Percentiles rank a stretch among this genome's conserved stretches.
Evolutionary conservation across 2,113 vertebrate species (phyloP).

Genomic region (Perca schrenkii): DNA sequence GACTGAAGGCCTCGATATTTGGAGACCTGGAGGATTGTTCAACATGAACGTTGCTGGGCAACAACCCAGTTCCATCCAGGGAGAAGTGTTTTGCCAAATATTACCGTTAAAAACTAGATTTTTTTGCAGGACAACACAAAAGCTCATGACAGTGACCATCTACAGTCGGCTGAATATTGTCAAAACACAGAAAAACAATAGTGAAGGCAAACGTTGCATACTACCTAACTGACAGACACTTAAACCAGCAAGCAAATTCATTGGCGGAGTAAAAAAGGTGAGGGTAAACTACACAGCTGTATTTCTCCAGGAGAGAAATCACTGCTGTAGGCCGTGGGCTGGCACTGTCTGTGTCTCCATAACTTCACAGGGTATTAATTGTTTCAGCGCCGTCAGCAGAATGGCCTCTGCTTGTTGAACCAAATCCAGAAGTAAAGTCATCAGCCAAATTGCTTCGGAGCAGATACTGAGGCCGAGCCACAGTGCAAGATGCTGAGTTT

Average conservation of each 20-base stretch:
- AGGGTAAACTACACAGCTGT: constrained; percentile 46
- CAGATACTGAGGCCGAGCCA: constrained; percentile 52
- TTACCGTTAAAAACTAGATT: constrained; percentile 31
- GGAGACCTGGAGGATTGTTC: constrained; percentile 26
- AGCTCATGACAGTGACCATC: constrained; percentile 1
- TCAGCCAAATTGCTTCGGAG: constrained; percentile 81
- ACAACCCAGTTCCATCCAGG: constrained; percentile 37
- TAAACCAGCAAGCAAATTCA: constrained; percentile 55
- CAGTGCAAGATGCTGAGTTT: constrained; percentile 43
- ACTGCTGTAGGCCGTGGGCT: constrained; percentile 47
- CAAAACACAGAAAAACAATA: background rate
- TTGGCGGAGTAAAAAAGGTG: constrained; percentile 38
- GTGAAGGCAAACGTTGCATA: constrained; percentile 16
- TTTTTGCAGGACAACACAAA: constrained; percentile 7
- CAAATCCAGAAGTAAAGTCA: constrained; percentile 78
- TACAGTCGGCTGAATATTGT: background rate
- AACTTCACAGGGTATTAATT: constrained; percentile 83
- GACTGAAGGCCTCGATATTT: constrained; percentile 33
- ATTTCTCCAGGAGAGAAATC: constrained; percentile 48
- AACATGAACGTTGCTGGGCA: constrained; percentile 55
- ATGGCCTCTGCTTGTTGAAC: constrained; percentile 79
- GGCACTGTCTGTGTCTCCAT: constrained; percentile 73
- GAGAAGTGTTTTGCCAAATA: constrained; percentile 39
- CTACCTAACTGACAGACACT: constrained; percentile 19
- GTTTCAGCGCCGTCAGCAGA: constrained; percentile 83